These are phyloP conservation scores for Acanthosepion lycidas DNA, from an alignment of 2,888 invertebrate species.

Conservation along the genomic window DNA sequence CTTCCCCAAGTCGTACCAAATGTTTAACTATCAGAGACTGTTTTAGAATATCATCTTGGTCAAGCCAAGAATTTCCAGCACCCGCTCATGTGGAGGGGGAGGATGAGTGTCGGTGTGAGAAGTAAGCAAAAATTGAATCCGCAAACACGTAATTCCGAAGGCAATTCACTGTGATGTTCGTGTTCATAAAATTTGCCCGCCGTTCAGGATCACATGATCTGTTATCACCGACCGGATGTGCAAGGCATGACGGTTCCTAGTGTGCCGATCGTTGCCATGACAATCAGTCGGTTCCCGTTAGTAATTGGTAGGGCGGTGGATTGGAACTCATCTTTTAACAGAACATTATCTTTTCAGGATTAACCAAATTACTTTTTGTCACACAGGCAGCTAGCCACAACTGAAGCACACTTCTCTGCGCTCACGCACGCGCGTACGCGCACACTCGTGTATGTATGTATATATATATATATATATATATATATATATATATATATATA, in stretches of 20 bases:
- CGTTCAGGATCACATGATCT: background rate
- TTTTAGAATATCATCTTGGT: too few species aligned
- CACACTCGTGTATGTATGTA: background rate
- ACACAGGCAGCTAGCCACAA: background rate
- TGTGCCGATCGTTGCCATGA: background rate
- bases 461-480: background rate
- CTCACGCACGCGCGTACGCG: background rate
- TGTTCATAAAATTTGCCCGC: background rate
- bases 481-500: slow-evolving; percentile 2
- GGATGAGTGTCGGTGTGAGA: background rate
- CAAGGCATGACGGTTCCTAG: background rate
- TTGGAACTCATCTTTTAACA: background rate
- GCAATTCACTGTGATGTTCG: background rate
- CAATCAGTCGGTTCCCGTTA: background rate
- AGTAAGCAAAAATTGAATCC: background rate
- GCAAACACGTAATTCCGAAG: background rate
- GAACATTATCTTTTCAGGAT: background rate
- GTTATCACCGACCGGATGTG: background rate
- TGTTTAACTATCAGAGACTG: too few species aligned
- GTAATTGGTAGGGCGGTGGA: background rate
- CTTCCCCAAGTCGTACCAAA: too few species aligned
- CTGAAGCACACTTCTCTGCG: background rate
- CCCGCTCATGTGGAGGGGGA: background rate
- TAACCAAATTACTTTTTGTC: slow-evolving; percentile 8
- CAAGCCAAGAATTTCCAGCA: too few species aligned